Conservation (phyloP, 2,113 vertebrate genomes). For the Sclerurus mexicanus region DNA sequence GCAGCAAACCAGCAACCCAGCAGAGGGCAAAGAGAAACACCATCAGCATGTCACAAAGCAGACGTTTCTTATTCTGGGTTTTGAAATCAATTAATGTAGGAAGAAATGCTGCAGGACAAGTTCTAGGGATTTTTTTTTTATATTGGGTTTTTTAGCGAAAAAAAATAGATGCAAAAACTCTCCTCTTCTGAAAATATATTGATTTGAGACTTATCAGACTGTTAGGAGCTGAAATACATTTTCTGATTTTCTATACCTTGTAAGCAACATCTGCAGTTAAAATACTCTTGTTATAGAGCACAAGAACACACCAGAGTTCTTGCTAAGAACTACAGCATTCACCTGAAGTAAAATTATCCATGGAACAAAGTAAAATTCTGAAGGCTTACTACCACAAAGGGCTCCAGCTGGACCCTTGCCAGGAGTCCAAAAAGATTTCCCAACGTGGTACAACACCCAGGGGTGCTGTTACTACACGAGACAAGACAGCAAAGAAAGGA, state of each 20-base stretch:
- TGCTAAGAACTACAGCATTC: neutral
- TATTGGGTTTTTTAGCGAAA: neutral
- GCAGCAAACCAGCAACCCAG: neutral
- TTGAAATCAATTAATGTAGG: neutral
- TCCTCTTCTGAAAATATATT: neutral
- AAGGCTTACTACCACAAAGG: neutral
- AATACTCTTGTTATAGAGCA: neutral
- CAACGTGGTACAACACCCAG: rapidly evolving
- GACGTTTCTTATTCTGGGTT: neutral
- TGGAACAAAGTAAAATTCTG: neutral
- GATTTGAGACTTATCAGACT: neutral
- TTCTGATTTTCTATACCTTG: neutral
- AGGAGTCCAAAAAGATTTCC: neutral
- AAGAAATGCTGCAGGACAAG: neutral
- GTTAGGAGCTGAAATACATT: neutral
- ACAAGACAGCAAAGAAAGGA: neutral
- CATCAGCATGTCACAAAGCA: neutral
- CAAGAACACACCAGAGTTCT: neutral
- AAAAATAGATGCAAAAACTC: neutral
- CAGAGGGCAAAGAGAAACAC: neutral
- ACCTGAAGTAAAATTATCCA: neutral
- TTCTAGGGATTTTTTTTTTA: neutral
- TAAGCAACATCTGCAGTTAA: neutral
- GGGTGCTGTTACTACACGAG: rapidly evolving
- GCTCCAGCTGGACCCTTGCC: neutral